Evolutionary conservation across 2,888 invertebrate genomes (phyloP), one percentile per base, ranked within the genome.

Genomic region (Netelia inedita): DNA sequence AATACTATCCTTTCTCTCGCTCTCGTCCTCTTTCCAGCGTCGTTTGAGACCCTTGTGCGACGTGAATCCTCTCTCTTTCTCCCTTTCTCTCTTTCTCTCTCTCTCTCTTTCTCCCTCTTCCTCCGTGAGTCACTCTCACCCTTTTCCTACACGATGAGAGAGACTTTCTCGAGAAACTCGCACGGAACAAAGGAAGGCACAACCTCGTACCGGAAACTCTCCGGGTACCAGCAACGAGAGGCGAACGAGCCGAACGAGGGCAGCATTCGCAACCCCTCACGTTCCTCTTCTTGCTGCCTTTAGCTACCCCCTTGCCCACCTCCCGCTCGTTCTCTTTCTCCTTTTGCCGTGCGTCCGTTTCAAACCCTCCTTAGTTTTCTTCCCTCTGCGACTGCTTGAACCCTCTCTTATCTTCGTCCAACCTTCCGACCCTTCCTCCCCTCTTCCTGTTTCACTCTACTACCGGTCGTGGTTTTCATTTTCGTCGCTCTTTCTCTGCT

Each of bases 151-250:
- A 53, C n/a, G 41, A 53, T 53, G 35, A 73, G 35, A 63, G 80
- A 79, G 85, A 87, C 87, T 87, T 85, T 79, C 79, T 75, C 79
- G 76, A 79, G 69, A 75, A 73, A 66, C 73, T 79, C 82, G 79
- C 23, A 65, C 61, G 78, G 80, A 81, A 87, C 84, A 87, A 88
- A 86, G 87, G 43, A 78, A 83, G 55, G 63, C 61, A 50, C 55
- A 65, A 41, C 59, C 82, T 85, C 66, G 76, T 79, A 79, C 71
- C 80, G 88, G 87, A 79, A 88, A 87, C 76, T 86, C 69, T 59
- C 41, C 28, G 23, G 72, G 72, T 76, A 61, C 86, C 69, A 50
- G 71, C 69, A 78, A 86, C 74, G 78, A 81, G 87, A 83, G 81
- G 46, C 66, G 50, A 65, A 83, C 53, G 74, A 61, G 79, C 68